A percentile compares a stretch with the other conserved stretches of the same genome.
These are phyloP conservation scores for Ataeniobius toweri DNA, from an alignment of 2,797 vertebrate species.

Conservation along the genomic window DNA sequence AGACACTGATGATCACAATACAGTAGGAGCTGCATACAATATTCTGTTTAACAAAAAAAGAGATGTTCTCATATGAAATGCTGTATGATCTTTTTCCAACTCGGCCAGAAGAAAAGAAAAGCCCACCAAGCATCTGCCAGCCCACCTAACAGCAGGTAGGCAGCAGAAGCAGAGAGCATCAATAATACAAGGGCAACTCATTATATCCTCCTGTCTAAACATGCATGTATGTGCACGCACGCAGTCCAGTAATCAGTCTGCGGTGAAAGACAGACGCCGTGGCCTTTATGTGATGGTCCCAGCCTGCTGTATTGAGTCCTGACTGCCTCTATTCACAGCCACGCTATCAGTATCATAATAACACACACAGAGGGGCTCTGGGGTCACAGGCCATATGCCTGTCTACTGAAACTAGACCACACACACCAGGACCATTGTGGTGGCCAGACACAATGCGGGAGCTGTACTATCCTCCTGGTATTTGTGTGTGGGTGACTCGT, in stretches of 20 bases:
- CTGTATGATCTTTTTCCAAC: slow-evolving; percentile 8
- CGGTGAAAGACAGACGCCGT: slow-evolving; percentile 70
- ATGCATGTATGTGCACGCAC: slow-evolving; percentile 47
- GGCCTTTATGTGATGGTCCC: slow-evolving; percentile 67
- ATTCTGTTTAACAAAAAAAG: neutral
- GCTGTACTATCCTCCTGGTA: slow-evolving; percentile 62
- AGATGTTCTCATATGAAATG: slow-evolving; percentile 11
- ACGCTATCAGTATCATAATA: slow-evolving; percentile 75
- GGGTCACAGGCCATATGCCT: slow-evolving; percentile 79
- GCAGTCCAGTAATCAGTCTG: slow-evolving; percentile 67
- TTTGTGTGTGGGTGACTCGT: slow-evolving; percentile 62
- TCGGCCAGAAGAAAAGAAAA: slow-evolving; percentile 16
- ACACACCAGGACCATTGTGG: slow-evolving; percentile 65
- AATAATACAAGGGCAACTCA: slow-evolving; percentile 83
- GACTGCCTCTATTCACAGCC: slow-evolving; percentile 67
- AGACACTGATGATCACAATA: neutral
- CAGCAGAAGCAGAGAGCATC: slow-evolving; percentile 69
- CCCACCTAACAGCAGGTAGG: slow-evolving; percentile 79
- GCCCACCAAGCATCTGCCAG: slow-evolving; percentile 28
- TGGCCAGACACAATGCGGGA: slow-evolving; percentile 63
- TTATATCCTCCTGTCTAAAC: slow-evolving; percentile 71
- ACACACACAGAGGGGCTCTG: slow-evolving; percentile 67
- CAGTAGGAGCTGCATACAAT: neutral
- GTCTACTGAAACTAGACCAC: slow-evolving; percentile 62
- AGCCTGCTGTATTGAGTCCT: slow-evolving; percentile 65